Base-by-base conservation (phyloP, 92 coral and sea anemone species). In the Umimayanthus chanpuru region DNA sequence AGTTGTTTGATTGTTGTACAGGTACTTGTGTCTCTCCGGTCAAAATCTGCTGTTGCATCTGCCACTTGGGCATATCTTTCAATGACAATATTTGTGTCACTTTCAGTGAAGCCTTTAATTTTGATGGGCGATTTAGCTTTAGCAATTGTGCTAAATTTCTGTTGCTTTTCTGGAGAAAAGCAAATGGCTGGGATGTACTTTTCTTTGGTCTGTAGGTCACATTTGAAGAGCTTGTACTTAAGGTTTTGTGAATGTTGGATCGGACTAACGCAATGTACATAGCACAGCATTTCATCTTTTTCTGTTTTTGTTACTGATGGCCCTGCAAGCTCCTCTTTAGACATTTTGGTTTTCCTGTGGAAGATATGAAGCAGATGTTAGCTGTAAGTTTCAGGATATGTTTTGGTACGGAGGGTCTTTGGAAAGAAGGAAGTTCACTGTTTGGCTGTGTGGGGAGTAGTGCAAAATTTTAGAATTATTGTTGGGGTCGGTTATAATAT, bases 61-160 rank as follows among this genome's bases (percentile, higher is more conserved):
- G 81, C 61, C 61, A 49, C 61, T 49, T 77, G 81, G 9, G 81
- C 36, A 40, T 77, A 16, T 38, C 36, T 77, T 38, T 77, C 81
- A 49, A 77, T 77, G 15, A 77, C 44, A 16, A 77, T 77, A 38
- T 77, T 77, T 23, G 74, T 68, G 61, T 77, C 81, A 77, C 61
- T 77, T 14, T 77, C 14, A 40, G 81, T n/a, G 61, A 77, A 77
- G 61, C n/a, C n/a, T 49, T 3, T 77, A 40, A 77, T 23, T 49
- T 77, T 77, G 26, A 77, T 38, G n/a, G 81, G 81, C 21, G 65
- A 77, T 1, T 77, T 77, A 53, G 16, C 26, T 20, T 77, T 77
- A 25, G 61, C 81, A 3, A 53, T 53, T 26, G 29, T 77, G 56
- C 39, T 53, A 30, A 77, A 77, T 26, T 9, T 53, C 10, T 5